Percentiles rank a stretch among this genome's conserved stretches.
Evolutionary conservation across 2,797 vertebrate genomes (phyloP).

Genomic region (Urosaurus nigricauda): DNA sequence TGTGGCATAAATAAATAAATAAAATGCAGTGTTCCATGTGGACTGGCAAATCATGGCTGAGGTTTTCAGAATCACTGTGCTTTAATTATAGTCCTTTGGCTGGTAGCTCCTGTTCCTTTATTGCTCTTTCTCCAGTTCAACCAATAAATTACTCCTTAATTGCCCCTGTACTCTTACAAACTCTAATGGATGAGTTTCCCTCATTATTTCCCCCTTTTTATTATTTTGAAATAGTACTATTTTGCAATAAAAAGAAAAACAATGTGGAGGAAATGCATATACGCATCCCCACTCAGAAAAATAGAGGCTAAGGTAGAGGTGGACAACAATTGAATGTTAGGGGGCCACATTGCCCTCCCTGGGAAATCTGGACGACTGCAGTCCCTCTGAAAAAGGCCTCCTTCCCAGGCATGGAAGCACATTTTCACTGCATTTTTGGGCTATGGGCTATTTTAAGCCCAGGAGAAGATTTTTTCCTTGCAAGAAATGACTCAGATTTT

Average conservation of each 20-base stretch:
- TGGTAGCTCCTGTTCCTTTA: not conserved
- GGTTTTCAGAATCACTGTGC: not conserved
- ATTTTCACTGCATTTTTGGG: too few relatives aligned
- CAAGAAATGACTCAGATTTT: too few relatives aligned
- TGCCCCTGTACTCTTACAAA: not conserved
- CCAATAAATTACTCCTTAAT: not conserved
- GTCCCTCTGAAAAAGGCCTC: too few relatives aligned
- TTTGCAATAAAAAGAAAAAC: not conserved
- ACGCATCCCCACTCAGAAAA: not conserved
- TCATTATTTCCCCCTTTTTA: not conserved
- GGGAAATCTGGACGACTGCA: too few relatives aligned
- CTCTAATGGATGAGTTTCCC: not conserved
- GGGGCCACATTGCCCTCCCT: too few relatives aligned
- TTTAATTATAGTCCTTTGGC: conserved; percentile 1
- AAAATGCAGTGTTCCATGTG: not conserved
- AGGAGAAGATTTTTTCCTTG: too few relatives aligned
- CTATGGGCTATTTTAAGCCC: too few relatives aligned
- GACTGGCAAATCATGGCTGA: not conserved
- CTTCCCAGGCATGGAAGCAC: too few relatives aligned
- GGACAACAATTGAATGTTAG: not conserved
- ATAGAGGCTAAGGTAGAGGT: not conserved
- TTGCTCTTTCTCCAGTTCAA: not conserved
- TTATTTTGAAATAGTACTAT: not conserved
- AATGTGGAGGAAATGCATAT: not conserved
- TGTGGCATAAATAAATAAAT: not conserved